These are phyloP conservation scores for Caenorhabditis briggsae DNA, from an alignment of 1,140 invertebrate species.

Conservation along the genomic window DNA sequence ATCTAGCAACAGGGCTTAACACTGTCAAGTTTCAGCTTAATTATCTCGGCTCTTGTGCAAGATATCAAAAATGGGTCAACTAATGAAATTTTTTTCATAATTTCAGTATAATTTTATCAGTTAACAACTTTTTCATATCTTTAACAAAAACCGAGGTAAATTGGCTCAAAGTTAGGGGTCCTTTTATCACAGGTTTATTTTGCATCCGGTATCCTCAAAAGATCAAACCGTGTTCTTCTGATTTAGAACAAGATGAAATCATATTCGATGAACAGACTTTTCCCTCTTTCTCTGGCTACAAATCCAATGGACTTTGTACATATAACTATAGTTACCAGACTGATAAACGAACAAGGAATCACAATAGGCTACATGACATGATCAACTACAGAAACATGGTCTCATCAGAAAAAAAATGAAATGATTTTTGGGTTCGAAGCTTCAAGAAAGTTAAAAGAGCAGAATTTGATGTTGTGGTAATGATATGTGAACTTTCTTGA, in stretches of 20 bases:
- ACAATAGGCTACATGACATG: slow-evolving; percentile 17
- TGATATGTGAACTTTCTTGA: too few relatives aligned
- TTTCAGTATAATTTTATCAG: too few relatives aligned
- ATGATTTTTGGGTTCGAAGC: neutral
- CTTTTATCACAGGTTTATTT: neutral
- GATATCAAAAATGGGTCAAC: too few relatives aligned
- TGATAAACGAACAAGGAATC: slow-evolving; percentile 18
- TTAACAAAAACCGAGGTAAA: too few relatives aligned
- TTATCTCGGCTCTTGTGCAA: too few relatives aligned
- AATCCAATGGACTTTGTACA: slow-evolving; percentile 37
- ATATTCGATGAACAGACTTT: neutral
- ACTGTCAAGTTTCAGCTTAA: too few relatives aligned
- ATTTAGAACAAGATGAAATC: neutral
- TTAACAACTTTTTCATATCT: too few relatives aligned
- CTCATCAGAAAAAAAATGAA: slow-evolving; percentile 3
- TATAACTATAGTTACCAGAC: neutral
- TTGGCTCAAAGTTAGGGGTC: too few relatives aligned
- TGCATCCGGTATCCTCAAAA: neutral
- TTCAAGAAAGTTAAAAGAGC: neutral
- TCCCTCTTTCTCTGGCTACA: slow-evolving; percentile 5
- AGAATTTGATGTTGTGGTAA: neutral
- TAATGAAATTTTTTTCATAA: too few relatives aligned
- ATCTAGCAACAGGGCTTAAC: neutral
- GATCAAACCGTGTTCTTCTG: neutral
- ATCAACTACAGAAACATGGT: neutral